Percentiles rank a stretch among this genome's conserved stretches.
Evolutionary conservation across 2,113 vertebrate species (phyloP).

Genomic region (Megalops atlanticus): DNA sequence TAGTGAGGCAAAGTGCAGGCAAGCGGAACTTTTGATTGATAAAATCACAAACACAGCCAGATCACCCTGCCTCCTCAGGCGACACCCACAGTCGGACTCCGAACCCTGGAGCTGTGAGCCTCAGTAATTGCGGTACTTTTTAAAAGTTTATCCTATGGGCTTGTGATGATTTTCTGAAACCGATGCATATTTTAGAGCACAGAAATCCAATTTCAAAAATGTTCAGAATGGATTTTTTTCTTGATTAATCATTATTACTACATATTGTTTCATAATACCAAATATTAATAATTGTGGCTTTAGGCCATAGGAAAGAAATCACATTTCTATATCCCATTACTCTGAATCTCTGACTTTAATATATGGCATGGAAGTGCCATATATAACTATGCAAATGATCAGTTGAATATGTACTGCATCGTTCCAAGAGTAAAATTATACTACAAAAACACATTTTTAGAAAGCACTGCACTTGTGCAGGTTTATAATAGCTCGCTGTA

Average conservation of each 20-base stretch:
- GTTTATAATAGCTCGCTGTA: neutral
- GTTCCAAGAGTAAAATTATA: neutral
- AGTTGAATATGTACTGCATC: conserved; percentile 26
- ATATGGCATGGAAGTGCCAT: conserved; percentile 18
- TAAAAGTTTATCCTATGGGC: neutral
- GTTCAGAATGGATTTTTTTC: neutral
- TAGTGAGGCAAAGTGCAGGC: neutral
- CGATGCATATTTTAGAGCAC: neutral
- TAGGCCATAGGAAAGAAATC: conserved; percentile 47
- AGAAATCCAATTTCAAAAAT: neutral
- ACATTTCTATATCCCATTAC: conserved; percentile 19
- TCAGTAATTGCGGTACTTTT: neutral
- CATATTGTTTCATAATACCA: conserved; percentile 10
- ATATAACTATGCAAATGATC: conserved; percentile 26
- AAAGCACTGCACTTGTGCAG: neutral
- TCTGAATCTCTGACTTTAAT: conserved; percentile 24
- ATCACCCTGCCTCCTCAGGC: neutral
- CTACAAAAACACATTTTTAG: neutral
- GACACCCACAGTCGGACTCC: neutral
- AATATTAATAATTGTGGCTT: conserved; percentile 43
- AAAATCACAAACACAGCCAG: neutral
- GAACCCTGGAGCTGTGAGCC: neutral
- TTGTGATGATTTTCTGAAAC: conserved; percentile 2
- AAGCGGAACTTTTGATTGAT: neutral
- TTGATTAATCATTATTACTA: conserved; percentile 19